Evolutionary conservation across 2,113 vertebrate genomes (phyloP).

Genomic region (Oreochromis aureus): DNA sequence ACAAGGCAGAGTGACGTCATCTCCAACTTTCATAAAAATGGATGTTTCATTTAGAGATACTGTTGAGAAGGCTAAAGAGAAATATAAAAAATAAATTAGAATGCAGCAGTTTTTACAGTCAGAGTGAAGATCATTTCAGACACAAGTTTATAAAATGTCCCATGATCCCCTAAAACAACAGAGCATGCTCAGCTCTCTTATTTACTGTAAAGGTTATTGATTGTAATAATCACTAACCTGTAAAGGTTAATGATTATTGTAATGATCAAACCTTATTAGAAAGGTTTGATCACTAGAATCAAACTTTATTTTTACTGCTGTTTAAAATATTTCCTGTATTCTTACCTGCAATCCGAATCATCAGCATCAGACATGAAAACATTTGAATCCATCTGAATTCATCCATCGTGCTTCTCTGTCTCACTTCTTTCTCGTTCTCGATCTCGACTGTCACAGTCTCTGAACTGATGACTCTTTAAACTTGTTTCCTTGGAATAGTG

Average conservation of each 20-base stretch:
- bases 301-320: not conserved
- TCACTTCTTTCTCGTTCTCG: not conserved
- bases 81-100: not conserved
- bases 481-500: not conserved
- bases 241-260: not conserved
- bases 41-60: fast-evolving
- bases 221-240: not conserved
- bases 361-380: not conserved
- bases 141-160: not conserved
- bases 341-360: not conserved
- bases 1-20: not conserved
- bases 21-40: not conserved
- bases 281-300: not conserved
- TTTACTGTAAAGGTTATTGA: not conserved
- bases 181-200: not conserved
- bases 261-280: not conserved
- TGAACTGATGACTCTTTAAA: not conserved
- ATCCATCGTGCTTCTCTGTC: not conserved
- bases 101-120: not conserved
- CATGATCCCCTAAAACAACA: not conserved
- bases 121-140: not conserved
- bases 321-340: not conserved
- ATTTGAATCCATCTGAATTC: not conserved
- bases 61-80: not conserved
- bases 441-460: not conserved